Evolutionary conservation across 2,888 invertebrate genomes (phyloP), one percentile per base, ranked within the genome.

Genomic region (Callimorpha dominula): DNA sequence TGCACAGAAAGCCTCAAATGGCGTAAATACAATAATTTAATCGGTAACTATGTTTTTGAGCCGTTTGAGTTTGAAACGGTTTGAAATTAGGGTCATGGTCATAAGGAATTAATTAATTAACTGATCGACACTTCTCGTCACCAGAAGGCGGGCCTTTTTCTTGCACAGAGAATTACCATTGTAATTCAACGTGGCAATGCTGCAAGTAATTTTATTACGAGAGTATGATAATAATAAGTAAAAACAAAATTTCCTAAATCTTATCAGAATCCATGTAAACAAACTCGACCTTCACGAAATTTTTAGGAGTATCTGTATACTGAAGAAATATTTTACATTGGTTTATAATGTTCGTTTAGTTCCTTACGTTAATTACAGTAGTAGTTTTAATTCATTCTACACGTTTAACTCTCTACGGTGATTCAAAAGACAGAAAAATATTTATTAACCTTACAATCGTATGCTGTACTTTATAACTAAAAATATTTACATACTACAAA

Each of bases 271-370:
- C 68, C n/a, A 17, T 49, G 49, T 60, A 73, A 73, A 73, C 73
- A 73, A 73, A 40, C 49, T 46, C 63, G 63, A 76, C 83, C 78
- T 83, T 81, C 71, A 72, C n/a, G 42, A 11, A 67, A 72, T 78
- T 69, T 67, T 49, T 73, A 65, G 68, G 57, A 57, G 20, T 57
- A 72, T 67, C 31, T 31, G 68, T 66, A 78, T 74, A 68, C 20
- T 12, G 65, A 40, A 43, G 54, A 68, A 73, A 83, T 78, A 77
- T 81, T 83, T 76, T 49, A 73, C 70, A 54, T 15, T 15, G 71
- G 83, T 76, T 83, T 72, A 81, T 57, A 73, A 54, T 72, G 66
- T 68, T 66, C 43, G 43, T 66, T 66, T 54, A 65, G 50, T 50
- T 65, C 40, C 43, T 66, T 54, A 40, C 64, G 15, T 54, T 73